phyloP scores from a whole-genome alignment of 2,797 vertebrate genomes.

The Zonotrichia albicollis region DNA sequence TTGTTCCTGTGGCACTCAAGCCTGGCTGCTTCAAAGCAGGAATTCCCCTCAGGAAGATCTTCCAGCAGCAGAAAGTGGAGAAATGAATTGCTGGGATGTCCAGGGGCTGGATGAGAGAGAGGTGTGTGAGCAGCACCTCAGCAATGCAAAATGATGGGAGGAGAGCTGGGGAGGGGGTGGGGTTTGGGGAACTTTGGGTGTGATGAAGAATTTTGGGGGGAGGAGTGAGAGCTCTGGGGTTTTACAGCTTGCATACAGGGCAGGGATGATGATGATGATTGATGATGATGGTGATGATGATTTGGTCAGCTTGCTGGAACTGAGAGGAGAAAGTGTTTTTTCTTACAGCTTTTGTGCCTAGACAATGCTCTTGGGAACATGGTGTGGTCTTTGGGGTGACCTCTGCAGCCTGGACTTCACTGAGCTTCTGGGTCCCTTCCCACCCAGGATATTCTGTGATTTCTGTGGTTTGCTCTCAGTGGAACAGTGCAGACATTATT shows the following conservation, averaged over 20 bases:
- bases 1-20: background rate
- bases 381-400: background rate
- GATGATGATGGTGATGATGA: background rate
- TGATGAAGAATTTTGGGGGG: background rate
- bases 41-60: background rate
- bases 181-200: background rate
- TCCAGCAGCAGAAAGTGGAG: background rate
- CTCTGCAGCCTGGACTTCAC: background rate
- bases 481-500: fast-evolving
- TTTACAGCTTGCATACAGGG: background rate
- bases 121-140: background rate
- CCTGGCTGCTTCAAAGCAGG: background rate
- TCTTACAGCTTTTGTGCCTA: background rate
- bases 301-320: background rate
- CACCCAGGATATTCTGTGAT: background rate
- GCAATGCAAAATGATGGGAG: background rate
- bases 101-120: background rate
- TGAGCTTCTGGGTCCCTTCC: background rate
- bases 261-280: too few relatives aligned
- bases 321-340: background rate
- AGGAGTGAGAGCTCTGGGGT: background rate
- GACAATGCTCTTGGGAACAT: too few relatives aligned
- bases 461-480: background rate
- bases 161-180: background rate
- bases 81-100: background rate